Conservation (phyloP, 1,140 invertebrate genomes). For the Sycophila sp. region DNA sequence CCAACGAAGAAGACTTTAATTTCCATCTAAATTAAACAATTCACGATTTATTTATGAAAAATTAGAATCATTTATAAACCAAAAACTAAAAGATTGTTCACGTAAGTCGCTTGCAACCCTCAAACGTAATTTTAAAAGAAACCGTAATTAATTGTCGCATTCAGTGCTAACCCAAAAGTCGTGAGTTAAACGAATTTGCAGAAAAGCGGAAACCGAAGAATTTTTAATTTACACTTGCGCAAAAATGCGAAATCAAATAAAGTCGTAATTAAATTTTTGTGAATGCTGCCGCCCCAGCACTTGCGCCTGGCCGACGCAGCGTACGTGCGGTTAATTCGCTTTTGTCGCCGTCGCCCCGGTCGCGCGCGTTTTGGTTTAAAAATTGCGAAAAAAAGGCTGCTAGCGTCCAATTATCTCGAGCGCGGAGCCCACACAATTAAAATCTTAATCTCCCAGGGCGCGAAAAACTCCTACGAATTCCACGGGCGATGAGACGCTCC, state of each 20-base stretch:
- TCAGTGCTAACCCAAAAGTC: too few relatives aligned
- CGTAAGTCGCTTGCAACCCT: too few relatives aligned
- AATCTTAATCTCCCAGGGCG: slow-evolving; percentile 49
- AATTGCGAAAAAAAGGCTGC: background rate
- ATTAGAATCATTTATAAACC: too few relatives aligned
- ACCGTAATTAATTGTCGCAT: too few relatives aligned
- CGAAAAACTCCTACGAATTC: slow-evolving; percentile 23
- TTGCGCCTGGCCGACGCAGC: too few relatives aligned
- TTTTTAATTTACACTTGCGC: slow-evolving; percentile 18
- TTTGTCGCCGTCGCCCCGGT: background rate
- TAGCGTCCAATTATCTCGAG: slow-evolving; percentile 24
- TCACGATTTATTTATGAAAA: too few relatives aligned
- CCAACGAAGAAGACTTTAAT: too few relatives aligned
- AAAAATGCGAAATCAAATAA: slow-evolving; percentile 12
- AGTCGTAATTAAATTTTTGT: slow-evolving; percentile 28
- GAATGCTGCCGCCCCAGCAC: background rate
- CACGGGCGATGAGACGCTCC: slow-evolving; percentile 13
- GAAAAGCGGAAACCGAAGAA: background rate
- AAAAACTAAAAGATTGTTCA: too few relatives aligned
- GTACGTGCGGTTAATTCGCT: slow-evolving; percentile 16
- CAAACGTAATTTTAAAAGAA: too few relatives aligned
- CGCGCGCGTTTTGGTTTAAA: background rate
- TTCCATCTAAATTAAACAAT: too few relatives aligned
- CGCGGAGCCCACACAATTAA: slow-evolving; percentile 47
- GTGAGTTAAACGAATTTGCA: too few relatives aligned